phyloP scores from a whole-genome alignment of 92 coral and sea anemone genomes.

The Heliopora coerulea region DNA sequence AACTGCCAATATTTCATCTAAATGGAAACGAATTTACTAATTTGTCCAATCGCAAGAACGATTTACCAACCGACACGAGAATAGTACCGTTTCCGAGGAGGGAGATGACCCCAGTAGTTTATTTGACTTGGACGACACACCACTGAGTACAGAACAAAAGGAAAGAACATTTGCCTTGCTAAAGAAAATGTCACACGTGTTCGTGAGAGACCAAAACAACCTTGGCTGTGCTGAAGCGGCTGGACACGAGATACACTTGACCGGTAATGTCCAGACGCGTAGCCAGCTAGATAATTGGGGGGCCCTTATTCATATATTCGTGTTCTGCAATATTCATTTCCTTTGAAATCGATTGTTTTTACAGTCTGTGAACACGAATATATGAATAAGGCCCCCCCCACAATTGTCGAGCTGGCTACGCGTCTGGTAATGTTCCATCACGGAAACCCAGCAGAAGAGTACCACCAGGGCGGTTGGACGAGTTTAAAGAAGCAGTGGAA shows the following conservation, averaged over 20 bases:
- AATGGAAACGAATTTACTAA: conserved; percentile 47
- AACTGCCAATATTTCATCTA: conserved; percentile 21
- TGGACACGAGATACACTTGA: conserved; percentile 28
- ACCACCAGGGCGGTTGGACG: conserved; percentile 15
- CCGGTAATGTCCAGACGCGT: not conserved
- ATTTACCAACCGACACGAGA: not conserved
- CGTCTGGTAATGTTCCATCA: not conserved
- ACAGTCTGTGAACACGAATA: too few relatives aligned
- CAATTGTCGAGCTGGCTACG: too few relatives aligned
- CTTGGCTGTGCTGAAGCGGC: conserved; percentile 29
- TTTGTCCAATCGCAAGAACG: conserved; percentile 27
- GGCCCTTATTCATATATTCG: too few relatives aligned
- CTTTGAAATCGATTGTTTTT: too few relatives aligned
- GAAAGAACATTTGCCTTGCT: conserved; percentile 29
- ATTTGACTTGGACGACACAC: conserved; percentile 26
- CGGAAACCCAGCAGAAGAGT: not conserved
- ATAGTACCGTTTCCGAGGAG: not conserved
- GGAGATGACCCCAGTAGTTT: not conserved
- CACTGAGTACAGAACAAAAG: conserved; percentile 26
- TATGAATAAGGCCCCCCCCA: too few relatives aligned
- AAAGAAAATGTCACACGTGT: conserved; percentile 35
- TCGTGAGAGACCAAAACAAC: not conserved
- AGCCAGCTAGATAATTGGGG: too few relatives aligned
- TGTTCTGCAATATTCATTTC: too few relatives aligned
- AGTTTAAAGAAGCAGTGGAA: too few relatives aligned